Evolutionary conservation across 2,888 invertebrate species (phyloP).

Genomic region (Thereva unica): DNA sequence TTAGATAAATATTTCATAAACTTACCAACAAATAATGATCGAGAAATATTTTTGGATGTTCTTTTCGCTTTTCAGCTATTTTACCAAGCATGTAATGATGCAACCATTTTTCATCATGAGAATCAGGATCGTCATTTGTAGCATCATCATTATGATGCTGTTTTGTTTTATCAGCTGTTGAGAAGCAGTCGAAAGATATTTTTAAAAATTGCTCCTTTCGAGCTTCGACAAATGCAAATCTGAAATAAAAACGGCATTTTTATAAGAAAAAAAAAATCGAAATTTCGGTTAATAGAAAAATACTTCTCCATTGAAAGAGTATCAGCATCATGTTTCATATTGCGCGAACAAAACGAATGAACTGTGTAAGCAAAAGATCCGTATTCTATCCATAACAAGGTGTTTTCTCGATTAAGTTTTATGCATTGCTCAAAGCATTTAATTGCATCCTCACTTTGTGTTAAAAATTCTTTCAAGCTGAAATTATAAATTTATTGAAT

Average conservation of each 20-base stretch:
- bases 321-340: conserved; percentile 79
- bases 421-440: conserved; percentile 82
- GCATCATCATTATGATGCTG: conserved; percentile 52
- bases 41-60: conserved; percentile 73
- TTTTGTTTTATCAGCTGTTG: conserved; percentile 67
- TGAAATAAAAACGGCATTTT: conserved; percentile 41
- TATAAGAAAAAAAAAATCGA: conserved; percentile 12
- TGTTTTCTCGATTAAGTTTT: conserved; percentile 72
- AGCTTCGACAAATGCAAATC: conserved; percentile 73
- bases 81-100: conserved; percentile 96
- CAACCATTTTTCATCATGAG: conserved; percentile 86
- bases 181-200: conserved; percentile 78
- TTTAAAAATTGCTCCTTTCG: conserved; percentile 80
- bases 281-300: conserved; percentile 35
- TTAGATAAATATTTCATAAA: conserved; percentile 11
- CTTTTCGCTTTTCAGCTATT: conserved; percentile 84
- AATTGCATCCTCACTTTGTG: conserved; percentile 72
- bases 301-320: conserved; percentile 72
- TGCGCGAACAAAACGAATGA: conserved; percentile 86
- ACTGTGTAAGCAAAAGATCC: conserved; percentile 88
- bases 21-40: conserved; percentile 75
- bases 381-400: conserved; percentile 86
- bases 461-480: conserved; percentile 66
- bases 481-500: conserved; percentile 22
- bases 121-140: conserved; percentile 50